Conservation (phyloP, 2,888 invertebrate species). For the Xylocampa areola region DNA sequence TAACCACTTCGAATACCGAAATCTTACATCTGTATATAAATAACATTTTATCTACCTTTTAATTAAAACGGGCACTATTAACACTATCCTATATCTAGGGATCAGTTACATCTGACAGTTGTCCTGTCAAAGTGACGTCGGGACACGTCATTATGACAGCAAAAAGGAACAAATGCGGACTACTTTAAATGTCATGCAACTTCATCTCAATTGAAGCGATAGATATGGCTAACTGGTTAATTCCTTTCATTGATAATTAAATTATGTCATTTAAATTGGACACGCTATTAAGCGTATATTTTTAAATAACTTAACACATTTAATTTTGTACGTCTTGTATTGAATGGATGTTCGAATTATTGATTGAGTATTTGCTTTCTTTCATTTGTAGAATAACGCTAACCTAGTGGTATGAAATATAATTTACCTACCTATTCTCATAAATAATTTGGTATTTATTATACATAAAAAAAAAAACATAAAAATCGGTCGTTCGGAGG, state of each 20-base stretch:
- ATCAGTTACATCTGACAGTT: slow-evolving; percentile 43
- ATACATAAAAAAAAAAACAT: too few species aligned
- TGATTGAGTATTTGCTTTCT: too few species aligned
- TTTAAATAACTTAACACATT: slow-evolving; percentile 53
- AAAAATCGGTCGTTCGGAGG: too few species aligned
- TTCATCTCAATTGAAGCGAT: slow-evolving; percentile 36
- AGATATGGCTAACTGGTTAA: slow-evolving; percentile 40
- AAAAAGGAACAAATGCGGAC: slow-evolving; percentile 21
- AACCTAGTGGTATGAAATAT: slow-evolving; percentile 3
- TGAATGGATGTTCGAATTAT: slow-evolving; percentile 24
- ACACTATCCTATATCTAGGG: slow-evolving; percentile 13
- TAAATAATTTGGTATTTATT: too few species aligned
- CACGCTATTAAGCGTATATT: slow-evolving; percentile 43
- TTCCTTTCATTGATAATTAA: slow-evolving; percentile 46
- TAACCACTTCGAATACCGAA: too few species aligned
- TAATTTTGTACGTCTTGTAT: slow-evolving; percentile 11
- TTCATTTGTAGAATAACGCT: slow-evolving; percentile 19
- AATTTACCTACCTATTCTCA: too few species aligned
- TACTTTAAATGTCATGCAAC: slow-evolving; percentile 37
- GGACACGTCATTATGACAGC: slow-evolving; percentile 39
- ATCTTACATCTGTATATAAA: slow-evolving; percentile 6
- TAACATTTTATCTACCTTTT: slow-evolving; percentile 16
- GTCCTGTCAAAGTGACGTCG: slow-evolving; percentile 26
- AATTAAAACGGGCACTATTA: slow-evolving; percentile 25
- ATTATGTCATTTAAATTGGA: slow-evolving; percentile 50